These are phyloP conservation scores for Siderastrea siderea DNA, from an alignment of 92 coral and sea anemone species.

Conservation along the genomic window DNA sequence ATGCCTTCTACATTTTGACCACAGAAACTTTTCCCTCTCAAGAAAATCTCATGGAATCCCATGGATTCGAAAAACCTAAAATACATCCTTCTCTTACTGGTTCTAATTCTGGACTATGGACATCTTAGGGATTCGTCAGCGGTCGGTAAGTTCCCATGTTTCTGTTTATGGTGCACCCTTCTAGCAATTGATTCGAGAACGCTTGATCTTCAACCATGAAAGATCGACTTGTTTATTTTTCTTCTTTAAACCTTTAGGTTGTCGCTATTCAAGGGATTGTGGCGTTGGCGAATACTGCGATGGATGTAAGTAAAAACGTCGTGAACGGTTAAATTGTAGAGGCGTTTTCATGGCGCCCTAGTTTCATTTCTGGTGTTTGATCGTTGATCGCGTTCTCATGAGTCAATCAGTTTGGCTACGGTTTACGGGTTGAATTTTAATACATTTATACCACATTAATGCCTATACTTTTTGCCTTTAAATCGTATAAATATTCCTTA, in stretches of 20 bases:
- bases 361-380: constrained; percentile 1
- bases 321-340: not conserved
- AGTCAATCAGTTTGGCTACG: not conserved
- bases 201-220: not conserved
- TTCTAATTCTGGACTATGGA: constrained; percentile 70
- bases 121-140: constrained; percentile 75
- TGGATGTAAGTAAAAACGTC: constrained; percentile 42
- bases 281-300: constrained; percentile 64
- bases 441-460: not conserved
- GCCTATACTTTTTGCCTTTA: not conserved
- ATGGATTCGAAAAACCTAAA: constrained; percentile 84
- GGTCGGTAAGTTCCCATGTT: constrained; percentile 72
- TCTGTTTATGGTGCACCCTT: constrained; percentile 6
- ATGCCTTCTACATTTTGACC: not conserved
- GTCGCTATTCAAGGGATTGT: constrained; percentile 48
- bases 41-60: constrained; percentile 84
- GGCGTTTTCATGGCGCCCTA: constrained; percentile 1
- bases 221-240: not conserved
- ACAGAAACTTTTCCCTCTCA: constrained; percentile 19
- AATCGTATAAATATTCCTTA: not conserved
- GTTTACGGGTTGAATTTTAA: not conserved
- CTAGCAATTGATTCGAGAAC: constrained; percentile 33
- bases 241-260: constrained; percentile 15
- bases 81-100: constrained; percentile 48
- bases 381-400: not conserved